Base-by-base conservation (phyloP, 2,888 invertebrate species). In the Polyommatus icarus region DNA sequence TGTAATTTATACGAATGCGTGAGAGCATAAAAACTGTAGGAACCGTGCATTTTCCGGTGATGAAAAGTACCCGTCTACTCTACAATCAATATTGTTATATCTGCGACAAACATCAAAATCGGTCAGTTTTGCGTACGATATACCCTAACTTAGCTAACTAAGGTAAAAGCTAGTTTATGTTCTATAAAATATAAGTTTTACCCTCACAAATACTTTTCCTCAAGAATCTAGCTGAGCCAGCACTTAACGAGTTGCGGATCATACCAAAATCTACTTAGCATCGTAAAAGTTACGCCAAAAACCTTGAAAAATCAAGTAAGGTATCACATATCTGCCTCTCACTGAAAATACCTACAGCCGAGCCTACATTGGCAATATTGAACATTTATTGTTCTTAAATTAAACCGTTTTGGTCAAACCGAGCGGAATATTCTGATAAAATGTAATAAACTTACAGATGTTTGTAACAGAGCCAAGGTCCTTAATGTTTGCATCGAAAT, bases 351-450 rank as follows among this genome's bases (percentile, higher is more conserved):
- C 73, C 24, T 46, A 46, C 46, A 46, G n/a, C 72, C 6, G 50
- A 7, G 46, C 73, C 50, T 75, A 29, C 29, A 46, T 24, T 24
- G 24, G 75, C 24, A 54, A 50, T 75, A 75, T 67, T 12, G 15
- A 73, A 73, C 75, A 54, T 75, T 75, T 75, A 75, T 54, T 29
- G 75, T 75, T 29, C 75, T 32, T 50, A 50, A 50, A 75, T 46
- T 50, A 75, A 54, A 75, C 75, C 54, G 8, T 75, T 75, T 50
- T 29, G 75, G 75, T 29, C 75, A 75, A 75, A 54, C 29, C 29
- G 18, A 54, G 75, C 18, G 29, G 50, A 75, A 75, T 46, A 75
- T 54, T 29, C 24, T 20, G 29, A 73, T 46, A 73, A 73, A 20
- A 50, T 73, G 46, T 73, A 50, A 50, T 75, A 72, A 72, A 72